Evolutionary conservation across 2,888 invertebrate genomes (phyloP).

Genomic region (Pyrgus malvae): DNA sequence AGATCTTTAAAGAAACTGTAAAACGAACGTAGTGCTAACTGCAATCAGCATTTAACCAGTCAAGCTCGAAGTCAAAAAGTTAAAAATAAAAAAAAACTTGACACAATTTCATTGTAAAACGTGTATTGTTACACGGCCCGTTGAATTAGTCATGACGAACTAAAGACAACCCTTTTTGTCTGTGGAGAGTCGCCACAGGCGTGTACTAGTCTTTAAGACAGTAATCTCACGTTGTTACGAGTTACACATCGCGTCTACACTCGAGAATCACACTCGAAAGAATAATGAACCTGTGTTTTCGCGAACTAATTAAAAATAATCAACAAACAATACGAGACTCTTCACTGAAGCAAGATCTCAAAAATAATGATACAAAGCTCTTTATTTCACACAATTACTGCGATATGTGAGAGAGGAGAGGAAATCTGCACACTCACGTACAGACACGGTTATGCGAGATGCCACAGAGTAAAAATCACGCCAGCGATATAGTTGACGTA

Average conservation of each 20-base stretch:
- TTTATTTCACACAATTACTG: slow-evolving; percentile 76
- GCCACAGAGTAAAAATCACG: slow-evolving; percentile 49
- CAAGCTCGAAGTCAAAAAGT: slow-evolving; percentile 26
- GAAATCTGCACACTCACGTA: slow-evolving; percentile 47
- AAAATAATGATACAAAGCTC: slow-evolving; percentile 72
- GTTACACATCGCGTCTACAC: slow-evolving; percentile 25
- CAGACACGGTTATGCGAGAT: slow-evolving; percentile 42
- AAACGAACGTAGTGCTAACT: slow-evolving; percentile 10
- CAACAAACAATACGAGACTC: slow-evolving; percentile 42
- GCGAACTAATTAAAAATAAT: slow-evolving; percentile 42
- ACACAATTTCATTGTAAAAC: slow-evolving; percentile 46
- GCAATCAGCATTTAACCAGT: slow-evolving; percentile 23
- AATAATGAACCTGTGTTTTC: slow-evolving; percentile 42
- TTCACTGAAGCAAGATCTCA: slow-evolving; percentile 42
- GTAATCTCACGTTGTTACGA: slow-evolving; percentile 44
- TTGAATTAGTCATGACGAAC: slow-evolving; percentile 45
- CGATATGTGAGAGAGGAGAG: slow-evolving; percentile 57
- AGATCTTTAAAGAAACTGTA: slow-evolving; percentile 1
- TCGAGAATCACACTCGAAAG: slow-evolving; percentile 35
- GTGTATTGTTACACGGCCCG: slow-evolving; percentile 42
- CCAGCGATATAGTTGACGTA: slow-evolving; percentile 20
- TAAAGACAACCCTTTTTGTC: slow-evolving; percentile 43
- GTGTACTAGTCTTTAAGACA: slow-evolving; percentile 38
- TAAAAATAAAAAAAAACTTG: slow-evolving; percentile 34
- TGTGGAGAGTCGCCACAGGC: slow-evolving; percentile 41